phyloP scores from a whole-genome alignment of 2,113 vertebrate genomes.

The Orientallactaga bullata region DNA sequence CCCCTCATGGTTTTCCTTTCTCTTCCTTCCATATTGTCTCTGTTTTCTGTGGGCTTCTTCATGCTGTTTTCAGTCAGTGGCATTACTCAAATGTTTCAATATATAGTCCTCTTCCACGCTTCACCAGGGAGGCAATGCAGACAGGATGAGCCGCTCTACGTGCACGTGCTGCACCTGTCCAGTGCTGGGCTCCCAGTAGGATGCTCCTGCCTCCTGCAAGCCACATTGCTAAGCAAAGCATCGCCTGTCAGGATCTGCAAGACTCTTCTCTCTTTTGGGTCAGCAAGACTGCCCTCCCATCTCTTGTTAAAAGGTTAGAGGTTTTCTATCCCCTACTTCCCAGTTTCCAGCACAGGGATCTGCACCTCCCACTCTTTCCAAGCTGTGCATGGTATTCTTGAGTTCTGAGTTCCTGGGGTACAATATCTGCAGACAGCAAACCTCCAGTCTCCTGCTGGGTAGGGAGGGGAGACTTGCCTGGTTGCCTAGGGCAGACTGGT shows the following conservation, averaged over 20 bases:
- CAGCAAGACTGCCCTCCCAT: neutral
- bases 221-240: neutral
- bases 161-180: neutral
- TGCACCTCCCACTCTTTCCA: conserved; percentile 33
- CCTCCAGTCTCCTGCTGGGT: neutral
- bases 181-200: neutral
- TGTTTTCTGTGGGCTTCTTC: neutral
- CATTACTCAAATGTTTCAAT: neutral
- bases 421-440: conserved; percentile 13
- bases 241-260: neutral
- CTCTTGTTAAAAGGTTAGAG: neutral
- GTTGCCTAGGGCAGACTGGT: neutral
- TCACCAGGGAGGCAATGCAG: neutral
- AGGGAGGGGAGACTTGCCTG: neutral
- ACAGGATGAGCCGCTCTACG: neutral
- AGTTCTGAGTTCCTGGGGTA: conserved; percentile 3
- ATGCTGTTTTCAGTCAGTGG: neutral
- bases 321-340: neutral
- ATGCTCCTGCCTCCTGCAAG: neutral
- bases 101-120: neutral
- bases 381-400: neutral
- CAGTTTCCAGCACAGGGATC: neutral
- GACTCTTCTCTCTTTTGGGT: neutral
- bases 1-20: neutral
- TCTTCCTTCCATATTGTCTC: neutral